A percentile compares a stretch with the other conserved stretches of the same genome.
Evolutionary conservation across 2,888 invertebrate genomes (phyloP).

Genomic region (Oxyteleia sp.): DNA sequence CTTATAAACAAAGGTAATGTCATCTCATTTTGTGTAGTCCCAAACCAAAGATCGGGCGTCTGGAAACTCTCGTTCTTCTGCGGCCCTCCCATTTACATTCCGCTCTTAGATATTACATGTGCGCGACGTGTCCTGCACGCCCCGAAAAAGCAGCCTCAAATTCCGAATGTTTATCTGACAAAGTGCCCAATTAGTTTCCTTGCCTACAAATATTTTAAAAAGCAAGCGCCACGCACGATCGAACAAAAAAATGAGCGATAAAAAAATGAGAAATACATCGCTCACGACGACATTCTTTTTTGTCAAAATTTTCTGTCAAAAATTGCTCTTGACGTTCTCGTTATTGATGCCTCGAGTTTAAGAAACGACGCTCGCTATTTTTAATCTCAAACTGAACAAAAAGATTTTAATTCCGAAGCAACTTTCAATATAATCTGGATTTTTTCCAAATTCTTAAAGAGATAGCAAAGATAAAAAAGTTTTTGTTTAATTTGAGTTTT

Average conservation of each 20-base stretch:
- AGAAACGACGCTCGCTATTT: neutral
- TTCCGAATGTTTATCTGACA: slow-evolving; percentile 72
- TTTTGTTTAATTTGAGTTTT: too few relatives aligned
- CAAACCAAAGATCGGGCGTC: slow-evolving; percentile 48
- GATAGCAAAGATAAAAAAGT: too few relatives aligned
- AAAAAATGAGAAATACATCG: slow-evolving; percentile 24
- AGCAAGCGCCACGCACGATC: slow-evolving; percentile 60
- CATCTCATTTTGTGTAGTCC: slow-evolving; percentile 23
- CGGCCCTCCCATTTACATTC: slow-evolving; percentile 62
- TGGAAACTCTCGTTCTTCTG: slow-evolving; percentile 63
- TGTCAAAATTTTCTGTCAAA: slow-evolving; percentile 28
- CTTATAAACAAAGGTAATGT: slow-evolving; percentile 61
- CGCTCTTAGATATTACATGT: slow-evolving; percentile 47
- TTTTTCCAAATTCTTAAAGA: too few relatives aligned
- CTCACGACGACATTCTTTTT: slow-evolving; percentile 8
- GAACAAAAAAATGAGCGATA: slow-evolving; percentile 16
- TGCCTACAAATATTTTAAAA: slow-evolving; percentile 62
- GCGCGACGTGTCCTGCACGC: slow-evolving; percentile 51
- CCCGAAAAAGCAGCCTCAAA: slow-evolving; percentile 47
- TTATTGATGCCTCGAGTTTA: neutral
- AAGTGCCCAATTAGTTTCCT: slow-evolving; percentile 73
- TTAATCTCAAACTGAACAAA: neutral
- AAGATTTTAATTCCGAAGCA: too few relatives aligned
- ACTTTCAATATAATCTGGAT: too few relatives aligned
- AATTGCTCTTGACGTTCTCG: slow-evolving; percentile 4